Percentiles rank a stretch among this genome's conserved stretches.
These are phyloP conservation scores for Dicranocentrus wangi DNA, from an alignment of 2,888 invertebrate genomes.

Conservation along the genomic window DNA sequence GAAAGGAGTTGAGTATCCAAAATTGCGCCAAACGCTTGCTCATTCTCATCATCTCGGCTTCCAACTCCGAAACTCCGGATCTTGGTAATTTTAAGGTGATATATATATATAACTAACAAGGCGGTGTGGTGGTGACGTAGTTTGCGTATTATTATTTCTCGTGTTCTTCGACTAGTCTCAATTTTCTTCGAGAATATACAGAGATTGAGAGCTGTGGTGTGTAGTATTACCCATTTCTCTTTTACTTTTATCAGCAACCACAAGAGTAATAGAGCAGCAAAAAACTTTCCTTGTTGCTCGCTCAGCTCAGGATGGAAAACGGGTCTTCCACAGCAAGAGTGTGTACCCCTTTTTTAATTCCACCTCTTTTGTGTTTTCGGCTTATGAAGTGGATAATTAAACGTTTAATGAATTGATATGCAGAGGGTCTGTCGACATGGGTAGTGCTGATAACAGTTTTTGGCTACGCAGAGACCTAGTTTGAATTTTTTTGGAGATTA, in stretches of 20 bases:
- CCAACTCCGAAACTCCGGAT: background rate
- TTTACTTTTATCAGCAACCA: constrained; percentile 7
- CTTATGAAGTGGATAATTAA: constrained; percentile 10
- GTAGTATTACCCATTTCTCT: constrained; percentile 6
- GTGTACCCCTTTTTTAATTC: background rate
- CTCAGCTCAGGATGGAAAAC: background rate
- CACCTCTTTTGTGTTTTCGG: constrained; percentile 11
- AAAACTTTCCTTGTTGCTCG: background rate
- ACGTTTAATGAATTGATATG: background rate
- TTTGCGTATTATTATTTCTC: background rate
- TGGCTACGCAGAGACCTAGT: background rate
- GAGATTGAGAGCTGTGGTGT: background rate
- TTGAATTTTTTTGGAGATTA: background rate
- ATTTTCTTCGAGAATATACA: background rate
- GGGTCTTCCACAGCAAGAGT: background rate
- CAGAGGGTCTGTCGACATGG: background rate
- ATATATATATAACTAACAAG: background rate
- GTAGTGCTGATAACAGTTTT: constrained; percentile 1
- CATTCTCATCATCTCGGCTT: no score
- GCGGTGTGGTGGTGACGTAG: background rate
- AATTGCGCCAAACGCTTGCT: no score
- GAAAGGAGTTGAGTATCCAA: background rate
- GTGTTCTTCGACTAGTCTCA: background rate
- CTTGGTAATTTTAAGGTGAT: background rate
- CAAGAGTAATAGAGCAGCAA: background rate